These are phyloP conservation scores for Ichneumon xanthorius DNA, from an alignment of 2,888 invertebrate genomes.

Conservation along the genomic window DNA sequence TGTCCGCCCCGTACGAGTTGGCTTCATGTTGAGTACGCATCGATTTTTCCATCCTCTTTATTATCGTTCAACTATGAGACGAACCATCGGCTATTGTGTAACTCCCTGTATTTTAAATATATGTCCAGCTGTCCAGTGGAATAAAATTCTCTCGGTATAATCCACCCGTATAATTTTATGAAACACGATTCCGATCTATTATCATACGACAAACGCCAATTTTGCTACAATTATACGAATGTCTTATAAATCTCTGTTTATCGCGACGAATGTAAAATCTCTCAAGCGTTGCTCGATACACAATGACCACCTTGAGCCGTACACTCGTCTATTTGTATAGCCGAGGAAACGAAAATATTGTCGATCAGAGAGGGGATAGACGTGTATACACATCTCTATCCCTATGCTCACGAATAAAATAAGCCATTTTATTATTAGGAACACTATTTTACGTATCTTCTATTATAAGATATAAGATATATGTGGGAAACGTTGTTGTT, in stretches of 20 bases:
- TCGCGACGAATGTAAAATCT: background rate
- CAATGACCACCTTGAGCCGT: conserved; percentile 34
- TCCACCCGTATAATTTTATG: background rate
- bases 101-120: too few species aligned
- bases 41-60: conserved; percentile 7
- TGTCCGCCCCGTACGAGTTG: background rate
- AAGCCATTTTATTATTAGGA: too few species aligned
- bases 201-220: background rate
- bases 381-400: background rate
- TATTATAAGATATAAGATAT: too few species aligned
- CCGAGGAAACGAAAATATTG: conserved; percentile 35
- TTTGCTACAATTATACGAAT: background rate
- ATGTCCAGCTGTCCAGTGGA: background rate
- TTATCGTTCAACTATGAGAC: background rate
- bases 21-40: background rate
- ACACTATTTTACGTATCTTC: too few species aligned
- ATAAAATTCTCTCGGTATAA: background rate
- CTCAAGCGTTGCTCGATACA: conserved; percentile 17
- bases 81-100: background rate
- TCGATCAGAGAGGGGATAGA: background rate
- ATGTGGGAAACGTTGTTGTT: too few species aligned
- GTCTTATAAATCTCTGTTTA: background rate
- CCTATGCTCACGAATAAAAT: too few species aligned
- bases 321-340: background rate
- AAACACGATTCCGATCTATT: background rate